Evolutionary conservation across 2,113 vertebrate genomes (phyloP), one percentile per base, ranked within the genome.

Genomic region (Platycercus adscitus): DNA sequence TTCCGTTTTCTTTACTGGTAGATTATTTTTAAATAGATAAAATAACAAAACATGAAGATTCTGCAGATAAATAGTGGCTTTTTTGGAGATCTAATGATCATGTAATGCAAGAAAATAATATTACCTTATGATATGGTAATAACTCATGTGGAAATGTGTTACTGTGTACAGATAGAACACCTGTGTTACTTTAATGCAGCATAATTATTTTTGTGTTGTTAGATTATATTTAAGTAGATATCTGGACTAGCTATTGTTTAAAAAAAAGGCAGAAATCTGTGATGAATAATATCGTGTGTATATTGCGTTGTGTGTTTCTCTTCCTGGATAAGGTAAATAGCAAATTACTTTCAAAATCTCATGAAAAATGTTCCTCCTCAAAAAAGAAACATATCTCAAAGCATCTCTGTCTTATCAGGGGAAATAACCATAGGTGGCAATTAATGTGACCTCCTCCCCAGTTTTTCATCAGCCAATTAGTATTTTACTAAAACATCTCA

Each of bases 121-220:
- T 86, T 86, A 93, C 69, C 95, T 88, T 79, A n/a, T 96, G 49
- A 21, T 39, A 70, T 17, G n/a, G 76, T 84, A 88, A 78, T 83
- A 96, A 77, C 49, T 88, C 86, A 94, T 82, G 77, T 50, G 80
- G 91, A 97, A 93, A 96, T 35, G 35, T 84, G 25, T 95, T 97
- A 69, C 79, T 72, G 28, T n/a, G 31, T 75, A 8, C 43, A 86
- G 60, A 53, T 85, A 87, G 88, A 88, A 80, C 60, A 86, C 28
- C 86, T 58, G 46, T 49, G 95, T 89, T 93, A 96, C 37, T 91
- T 89, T 81, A 94, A 96, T 86, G 44, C 47, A 83, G 28, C 61
- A 86, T 70, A 88, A 89, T 90, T 92, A 96, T 95, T 80, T 69
- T 44, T 65, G 23, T 77, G 65, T 66, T 86, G 46, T 84, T 92